Evolutionary conservation across 2,797 vertebrate species (phyloP).

Genomic region (Acrocephalus scirpaceus): DNA sequence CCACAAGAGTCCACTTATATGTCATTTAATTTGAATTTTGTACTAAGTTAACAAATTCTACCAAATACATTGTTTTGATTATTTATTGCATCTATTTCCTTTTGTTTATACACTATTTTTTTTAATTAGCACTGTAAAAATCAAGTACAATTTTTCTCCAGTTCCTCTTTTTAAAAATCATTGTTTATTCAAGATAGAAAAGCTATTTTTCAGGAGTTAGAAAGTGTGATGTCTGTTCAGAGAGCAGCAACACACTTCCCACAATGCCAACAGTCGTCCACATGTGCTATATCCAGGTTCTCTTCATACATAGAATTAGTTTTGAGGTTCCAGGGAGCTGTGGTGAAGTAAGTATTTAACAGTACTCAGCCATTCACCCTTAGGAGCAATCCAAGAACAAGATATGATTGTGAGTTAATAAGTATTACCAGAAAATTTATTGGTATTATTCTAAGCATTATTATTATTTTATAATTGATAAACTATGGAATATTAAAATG

Average conservation of each 20-base stretch:
- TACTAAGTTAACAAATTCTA: not conserved
- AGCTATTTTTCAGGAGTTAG: not conserved
- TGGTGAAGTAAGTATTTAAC: not conserved
- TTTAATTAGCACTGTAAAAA: not conserved
- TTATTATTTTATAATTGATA: not conserved
- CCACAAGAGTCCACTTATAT: not conserved
- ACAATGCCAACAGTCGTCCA: not conserved
- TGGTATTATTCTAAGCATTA: not conserved
- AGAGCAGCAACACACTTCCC: not conserved
- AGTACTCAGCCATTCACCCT: not conserved
- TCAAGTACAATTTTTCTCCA: not conserved
- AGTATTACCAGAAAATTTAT: not conserved
- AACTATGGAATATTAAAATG: not conserved
- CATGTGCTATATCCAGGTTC: not conserved
- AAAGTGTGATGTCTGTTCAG: not conserved
- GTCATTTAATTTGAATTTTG: not conserved
- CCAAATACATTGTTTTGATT: not conserved
- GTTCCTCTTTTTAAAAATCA: not conserved
- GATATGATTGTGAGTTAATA: not conserved
- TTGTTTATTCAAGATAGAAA: not conserved
- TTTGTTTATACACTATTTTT: not conserved
- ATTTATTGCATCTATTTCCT: not conserved
- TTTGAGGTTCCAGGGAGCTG: not conserved
- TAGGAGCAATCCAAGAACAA: not conserved
- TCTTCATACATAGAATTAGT: not conserved